These are phyloP conservation scores for Acrocyrtus sp. DNA, from an alignment of 2,888 invertebrate genomes.

Conservation along the genomic window DNA sequence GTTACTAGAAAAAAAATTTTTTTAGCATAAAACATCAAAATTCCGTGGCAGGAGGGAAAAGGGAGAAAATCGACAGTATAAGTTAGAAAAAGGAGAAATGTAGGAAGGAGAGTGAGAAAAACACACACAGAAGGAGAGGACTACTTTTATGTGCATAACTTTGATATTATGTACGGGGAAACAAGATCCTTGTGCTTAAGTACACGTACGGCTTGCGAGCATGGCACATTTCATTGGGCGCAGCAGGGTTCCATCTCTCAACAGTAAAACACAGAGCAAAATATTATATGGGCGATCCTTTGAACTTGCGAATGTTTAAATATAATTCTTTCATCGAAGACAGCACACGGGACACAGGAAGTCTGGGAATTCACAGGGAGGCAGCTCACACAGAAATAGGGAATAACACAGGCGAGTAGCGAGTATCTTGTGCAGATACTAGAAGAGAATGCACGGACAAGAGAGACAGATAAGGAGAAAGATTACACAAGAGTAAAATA, in stretches of 20 bases:
- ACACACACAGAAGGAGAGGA: too few species aligned
- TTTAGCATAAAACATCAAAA: conserved; percentile 46
- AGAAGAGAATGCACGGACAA: conserved; percentile 9
- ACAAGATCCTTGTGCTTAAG: too few species aligned
- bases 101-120: too few species aligned
- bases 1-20: too few species aligned
- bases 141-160: too few species aligned
- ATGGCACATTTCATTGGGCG: conserved; percentile 36
- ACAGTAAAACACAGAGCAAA: conserved; percentile 46
- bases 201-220: too few species aligned
- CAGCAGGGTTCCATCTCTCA: conserved; percentile 49
- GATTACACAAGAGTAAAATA: conserved; percentile 30
- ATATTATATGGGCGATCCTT: conserved; percentile 49
- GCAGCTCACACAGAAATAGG: conserved; percentile 19
- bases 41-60: conserved; percentile 22
- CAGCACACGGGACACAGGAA: conserved; percentile 13
- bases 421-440: too few species aligned
- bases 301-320: conserved; percentile 53
- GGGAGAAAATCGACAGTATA: too few species aligned
- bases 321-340: conserved; percentile 46
- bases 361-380: conserved; percentile 13
- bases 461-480: conserved; percentile 14
- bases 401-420: conserved; percentile 11
- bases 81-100: conserved; percentile 11
- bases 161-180: too few species aligned